These are phyloP conservation scores for Dasyurus viverrinus DNA, from an alignment of 2,113 vertebrate species.

Conservation along the genomic window DNA sequence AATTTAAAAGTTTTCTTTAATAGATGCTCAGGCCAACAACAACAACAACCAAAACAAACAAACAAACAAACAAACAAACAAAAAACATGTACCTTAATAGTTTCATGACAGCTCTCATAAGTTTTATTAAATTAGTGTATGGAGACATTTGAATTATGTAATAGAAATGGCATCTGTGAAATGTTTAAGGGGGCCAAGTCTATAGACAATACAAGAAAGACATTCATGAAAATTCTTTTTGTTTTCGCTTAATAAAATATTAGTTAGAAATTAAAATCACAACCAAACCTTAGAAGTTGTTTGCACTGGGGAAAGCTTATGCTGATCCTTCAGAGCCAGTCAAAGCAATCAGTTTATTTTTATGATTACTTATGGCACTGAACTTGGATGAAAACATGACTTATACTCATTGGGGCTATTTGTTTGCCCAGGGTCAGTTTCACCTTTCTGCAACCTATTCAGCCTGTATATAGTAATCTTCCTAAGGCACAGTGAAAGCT, in stretches of 20 bases:
- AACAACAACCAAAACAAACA: neutral
- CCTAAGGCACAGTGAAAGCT: neutral
- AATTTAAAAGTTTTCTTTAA: conserved; percentile 4
- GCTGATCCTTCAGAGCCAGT: neutral
- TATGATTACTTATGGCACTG: neutral
- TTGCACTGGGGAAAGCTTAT: neutral
- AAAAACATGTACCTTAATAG: neutral
- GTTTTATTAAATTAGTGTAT: neutral
- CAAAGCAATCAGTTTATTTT: neutral
- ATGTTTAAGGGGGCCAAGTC: neutral
- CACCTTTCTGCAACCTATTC: neutral
- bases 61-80: neutral
- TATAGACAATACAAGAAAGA: neutral
- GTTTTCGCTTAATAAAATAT: neutral
- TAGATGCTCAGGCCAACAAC: neutral
- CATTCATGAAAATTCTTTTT: neutral
- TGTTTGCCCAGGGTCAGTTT: neutral
- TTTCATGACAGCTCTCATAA: neutral
- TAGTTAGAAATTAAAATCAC: conserved; percentile 3
- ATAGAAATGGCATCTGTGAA: neutral
- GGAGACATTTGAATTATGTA: neutral
- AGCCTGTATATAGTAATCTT: neutral
- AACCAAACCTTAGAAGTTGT: neutral
- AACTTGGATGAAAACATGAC: neutral
- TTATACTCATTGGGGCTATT: neutral